phyloP scores from a whole-genome alignment of 2,888 invertebrate genomes.

The Epiblema foenella region DNA sequence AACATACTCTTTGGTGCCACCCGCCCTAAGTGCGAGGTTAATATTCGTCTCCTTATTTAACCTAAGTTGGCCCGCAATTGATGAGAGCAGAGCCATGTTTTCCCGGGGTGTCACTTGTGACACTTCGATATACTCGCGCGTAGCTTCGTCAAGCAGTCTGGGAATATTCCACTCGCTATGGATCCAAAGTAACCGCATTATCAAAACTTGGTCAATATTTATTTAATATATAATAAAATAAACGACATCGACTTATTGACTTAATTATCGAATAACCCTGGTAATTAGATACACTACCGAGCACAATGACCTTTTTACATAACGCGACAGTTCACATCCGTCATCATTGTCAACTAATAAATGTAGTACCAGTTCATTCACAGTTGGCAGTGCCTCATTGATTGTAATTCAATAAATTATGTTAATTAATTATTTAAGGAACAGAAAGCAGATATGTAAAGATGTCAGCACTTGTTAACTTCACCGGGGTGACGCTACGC shows the following conservation, averaged over 20 bases:
- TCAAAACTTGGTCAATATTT: constrained; percentile 28
- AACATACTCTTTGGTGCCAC: no score
- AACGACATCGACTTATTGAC: background rate
- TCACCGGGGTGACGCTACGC: constrained; percentile 2
- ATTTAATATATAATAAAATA: constrained; percentile 14
- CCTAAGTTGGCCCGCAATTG: background rate
- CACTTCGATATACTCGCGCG: constrained; percentile 12
- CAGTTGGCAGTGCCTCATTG: background rate
- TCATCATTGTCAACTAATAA: background rate
- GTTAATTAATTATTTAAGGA: background rate
- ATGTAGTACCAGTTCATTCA: background rate
- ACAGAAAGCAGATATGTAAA: background rate
- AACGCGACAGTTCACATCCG: background rate
- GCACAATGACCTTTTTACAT: constrained; percentile 11
- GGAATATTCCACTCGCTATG: constrained; percentile 44
- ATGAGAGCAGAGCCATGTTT: background rate
- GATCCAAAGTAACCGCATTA: constrained; percentile 31
- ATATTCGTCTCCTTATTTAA: background rate
- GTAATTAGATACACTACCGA: background rate
- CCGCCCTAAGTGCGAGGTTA: no score
- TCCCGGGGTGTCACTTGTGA: constrained; percentile 13
- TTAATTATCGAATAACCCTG: constrained; percentile 8
- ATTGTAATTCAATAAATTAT: constrained; percentile 1
- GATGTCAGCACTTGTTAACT: background rate
- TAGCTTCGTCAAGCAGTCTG: constrained; percentile 22